Base-by-base conservation (phyloP, 2,888 invertebrate species). In the Thecocarcelia acutangulata region DNA sequence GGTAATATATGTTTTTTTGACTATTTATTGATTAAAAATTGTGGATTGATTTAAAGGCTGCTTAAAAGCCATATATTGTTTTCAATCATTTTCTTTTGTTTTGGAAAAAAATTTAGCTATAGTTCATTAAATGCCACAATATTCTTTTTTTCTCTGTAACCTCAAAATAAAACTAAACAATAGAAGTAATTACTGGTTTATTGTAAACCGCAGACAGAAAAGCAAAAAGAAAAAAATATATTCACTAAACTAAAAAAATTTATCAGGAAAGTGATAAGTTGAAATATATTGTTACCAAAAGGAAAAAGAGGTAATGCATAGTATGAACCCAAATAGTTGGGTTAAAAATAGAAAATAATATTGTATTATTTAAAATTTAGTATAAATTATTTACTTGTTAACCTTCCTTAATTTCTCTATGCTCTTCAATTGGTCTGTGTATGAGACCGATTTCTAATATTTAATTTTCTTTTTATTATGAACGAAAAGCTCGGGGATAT, bases 71-170 rank as follows among this genome's bases (percentile, higher is more conserved):
- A 56, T 63, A 48, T 40, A 40, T 40, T 58, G 48, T 42, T 52
- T 59, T 54, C 19, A n/a, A 21, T 33, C 12, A 21, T 50, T 19
- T 28, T 50, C 12, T 59, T 46, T 33, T 40, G 13, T 5, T 48
- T 40, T 19, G 0, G 19, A 8, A 21, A 15, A 46, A 50, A 46
- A 66, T 59, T 37, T 40, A 19, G 37, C 46, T 19, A 70, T 63
- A 77, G 76, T 77, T 77, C 61, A 77, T 77, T 77, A 56, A 77
- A 70, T 77, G 28, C 56, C 70, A 6, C 48, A 69, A 63, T 46
- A 63, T 50, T 48, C 50, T 77, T 63, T 59, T 33, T 59, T 52
- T 59, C 33, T 33, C 9, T 68, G 33, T 2, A 76, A 76, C 66
- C 66, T 46, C 50, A 69, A 68, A 54, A 54, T 69, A 21, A 46